phyloP scores from a whole-genome alignment of 2,797 vertebrate genomes.

The Bucorvus abyssinicus region DNA sequence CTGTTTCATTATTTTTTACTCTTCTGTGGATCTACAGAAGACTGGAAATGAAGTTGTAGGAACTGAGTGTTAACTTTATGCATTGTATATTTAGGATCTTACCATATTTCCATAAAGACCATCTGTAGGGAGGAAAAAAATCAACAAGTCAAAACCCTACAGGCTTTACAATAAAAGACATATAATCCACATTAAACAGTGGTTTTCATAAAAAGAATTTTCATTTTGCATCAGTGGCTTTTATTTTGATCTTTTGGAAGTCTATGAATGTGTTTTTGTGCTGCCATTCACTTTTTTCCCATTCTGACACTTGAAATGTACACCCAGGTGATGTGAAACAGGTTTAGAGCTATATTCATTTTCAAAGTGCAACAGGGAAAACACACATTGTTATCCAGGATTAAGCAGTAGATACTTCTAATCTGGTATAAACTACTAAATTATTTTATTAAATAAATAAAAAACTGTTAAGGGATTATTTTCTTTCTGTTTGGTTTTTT shows the following conservation, averaged over 20 bases:
- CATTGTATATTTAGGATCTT: not conserved
- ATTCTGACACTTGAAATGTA: not conserved
- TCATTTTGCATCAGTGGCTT: not conserved
- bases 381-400: not conserved
- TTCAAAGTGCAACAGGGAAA: not conserved
- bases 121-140: not conserved
- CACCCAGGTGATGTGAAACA: not conserved
- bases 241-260: not conserved
- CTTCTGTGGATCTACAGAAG: slow-evolving; percentile 6
- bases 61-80: slow-evolving; percentile 28
- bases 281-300: not conserved
- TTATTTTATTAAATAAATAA: not conserved
- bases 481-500: not conserved
- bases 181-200: not conserved
- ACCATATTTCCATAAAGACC: slow-evolving; percentile 8
- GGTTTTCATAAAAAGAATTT: not conserved
- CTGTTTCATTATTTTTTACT: slow-evolving; percentile 22
- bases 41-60: slow-evolving; percentile 31
- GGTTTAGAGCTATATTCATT: not conserved
- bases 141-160: slow-evolving; percentile 1
- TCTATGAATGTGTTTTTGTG: not conserved
- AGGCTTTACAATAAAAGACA: not conserved
- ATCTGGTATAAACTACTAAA: not conserved
- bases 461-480: not conserved
- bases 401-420: not conserved